phyloP scores from a whole-genome alignment of 2,797 vertebrate species.

The Rhodeus uyekii region DNA sequence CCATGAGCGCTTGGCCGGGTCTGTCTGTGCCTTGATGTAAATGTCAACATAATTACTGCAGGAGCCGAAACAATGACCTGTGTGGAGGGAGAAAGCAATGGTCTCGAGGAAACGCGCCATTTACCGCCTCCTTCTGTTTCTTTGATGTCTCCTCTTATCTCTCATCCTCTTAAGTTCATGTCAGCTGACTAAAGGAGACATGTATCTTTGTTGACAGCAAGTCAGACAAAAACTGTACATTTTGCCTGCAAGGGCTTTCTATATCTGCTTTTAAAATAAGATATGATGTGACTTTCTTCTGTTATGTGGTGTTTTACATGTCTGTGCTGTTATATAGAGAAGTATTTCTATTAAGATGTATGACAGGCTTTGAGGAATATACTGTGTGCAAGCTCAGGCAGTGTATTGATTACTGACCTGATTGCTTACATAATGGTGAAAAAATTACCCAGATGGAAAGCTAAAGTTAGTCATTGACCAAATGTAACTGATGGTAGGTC shows the following conservation, averaged over 20 bases:
- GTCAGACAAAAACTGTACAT: slow-evolving; percentile 2
- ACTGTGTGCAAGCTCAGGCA: not conserved
- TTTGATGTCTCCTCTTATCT: slow-evolving; percentile 49
- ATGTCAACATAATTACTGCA: slow-evolving; percentile 59
- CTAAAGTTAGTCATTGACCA: not conserved
- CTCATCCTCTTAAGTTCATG: slow-evolving; percentile 13
- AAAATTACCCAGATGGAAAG: not conserved
- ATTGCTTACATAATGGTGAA: slow-evolving; percentile 5
- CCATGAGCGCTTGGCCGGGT: slow-evolving; percentile 33
- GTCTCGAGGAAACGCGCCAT: slow-evolving; percentile 31
- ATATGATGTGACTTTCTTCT: not conserved
- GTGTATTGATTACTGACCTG: not conserved
- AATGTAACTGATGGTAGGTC: no score
- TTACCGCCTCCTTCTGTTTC: slow-evolving; percentile 34
- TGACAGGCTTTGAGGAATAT: not conserved
- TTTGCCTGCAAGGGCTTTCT: not conserved
- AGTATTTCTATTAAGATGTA: not conserved
- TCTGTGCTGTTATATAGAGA: not conserved
- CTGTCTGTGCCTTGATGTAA: slow-evolving; percentile 51
- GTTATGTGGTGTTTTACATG: not conserved
- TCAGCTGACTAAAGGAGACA: slow-evolving; percentile 24
- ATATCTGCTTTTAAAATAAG: not conserved
- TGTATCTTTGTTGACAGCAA: slow-evolving; percentile 31
- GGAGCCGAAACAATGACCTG: slow-evolving; percentile 53
- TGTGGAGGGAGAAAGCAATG: slow-evolving; percentile 36